Conservation (phyloP, 2,113 vertebrate genomes). For the Silurus asotus region DNA sequence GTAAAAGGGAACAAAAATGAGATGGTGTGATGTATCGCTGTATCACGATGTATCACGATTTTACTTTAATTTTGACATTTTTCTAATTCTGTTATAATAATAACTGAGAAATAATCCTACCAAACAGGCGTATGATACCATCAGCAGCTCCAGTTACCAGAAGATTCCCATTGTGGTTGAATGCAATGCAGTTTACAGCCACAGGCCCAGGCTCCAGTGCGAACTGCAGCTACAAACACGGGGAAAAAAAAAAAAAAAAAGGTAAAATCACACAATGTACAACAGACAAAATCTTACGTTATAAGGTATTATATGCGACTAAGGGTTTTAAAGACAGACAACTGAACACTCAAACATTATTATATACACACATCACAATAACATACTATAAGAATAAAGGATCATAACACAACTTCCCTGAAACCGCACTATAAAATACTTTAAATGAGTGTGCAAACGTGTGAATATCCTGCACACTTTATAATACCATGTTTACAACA, state of each 20-base stretch:
- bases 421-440: not conserved
- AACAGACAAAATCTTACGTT: not conserved
- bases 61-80: not conserved
- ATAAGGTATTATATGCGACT: not conserved
- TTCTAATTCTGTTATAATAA: not conserved
- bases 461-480: not conserved
- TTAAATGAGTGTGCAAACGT: not conserved
- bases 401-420: not conserved
- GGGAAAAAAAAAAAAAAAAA: conserved; percentile 9
- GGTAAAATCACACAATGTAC: not conserved
- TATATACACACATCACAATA: not conserved
- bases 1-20: not conserved
- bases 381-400: not conserved
- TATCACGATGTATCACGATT: too few species aligned
- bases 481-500: not conserved
- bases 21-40: not conserved
- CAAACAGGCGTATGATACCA: conserved; percentile 90
- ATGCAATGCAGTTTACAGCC: conserved; percentile 92
- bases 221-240: conserved; percentile 83
- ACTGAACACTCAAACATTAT: not conserved
- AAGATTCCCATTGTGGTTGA: conserved; percentile 97
- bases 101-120: conserved; percentile 63
- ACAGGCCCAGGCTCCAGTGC: conserved; percentile 90
- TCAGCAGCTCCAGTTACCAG: conserved; percentile 94
- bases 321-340: not conserved